Evolutionary conservation across 1,140 invertebrate species (phyloP).

Genomic region (Calephelis virginiensis): DNA sequence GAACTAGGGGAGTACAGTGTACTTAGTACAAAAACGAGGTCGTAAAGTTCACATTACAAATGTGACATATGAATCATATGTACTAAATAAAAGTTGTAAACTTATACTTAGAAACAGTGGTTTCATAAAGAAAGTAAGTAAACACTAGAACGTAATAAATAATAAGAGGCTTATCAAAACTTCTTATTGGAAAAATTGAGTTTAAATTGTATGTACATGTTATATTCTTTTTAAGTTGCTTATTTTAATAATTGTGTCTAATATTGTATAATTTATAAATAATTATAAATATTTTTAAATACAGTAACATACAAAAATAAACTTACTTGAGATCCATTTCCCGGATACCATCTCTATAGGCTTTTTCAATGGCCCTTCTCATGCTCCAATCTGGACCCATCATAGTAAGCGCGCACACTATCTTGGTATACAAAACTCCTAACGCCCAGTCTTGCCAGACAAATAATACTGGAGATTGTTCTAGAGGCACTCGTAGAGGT

Average conservation of each 20-base stretch:
- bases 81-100: too few species aligned
- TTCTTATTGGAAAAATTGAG: too few species aligned
- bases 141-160: too few species aligned
- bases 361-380: conserved; percentile 93
- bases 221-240: too few species aligned
- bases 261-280: too few species aligned
- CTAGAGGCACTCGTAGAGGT: conserved; percentile 93
- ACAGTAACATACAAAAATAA: background rate
- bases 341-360: conserved; percentile 93
- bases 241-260: too few species aligned
- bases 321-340: conserved; percentile 90
- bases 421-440: conserved; percentile 98
- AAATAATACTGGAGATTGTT: conserved; percentile 96
- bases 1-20: background rate
- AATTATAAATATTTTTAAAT: background rate
- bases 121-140: too few species aligned
- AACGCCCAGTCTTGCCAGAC: conserved; percentile 98
- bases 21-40: background rate
- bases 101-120: too few species aligned
- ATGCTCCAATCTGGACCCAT: conserved; percentile 98
- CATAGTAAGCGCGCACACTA: conserved; percentile 96
- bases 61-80: background rate
- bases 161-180: too few species aligned
- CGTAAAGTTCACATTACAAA: background rate
- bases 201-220: too few species aligned